phyloP scores from a whole-genome alignment of 2,797 vertebrate genomes.

The Pangasius krempfi region DNA sequence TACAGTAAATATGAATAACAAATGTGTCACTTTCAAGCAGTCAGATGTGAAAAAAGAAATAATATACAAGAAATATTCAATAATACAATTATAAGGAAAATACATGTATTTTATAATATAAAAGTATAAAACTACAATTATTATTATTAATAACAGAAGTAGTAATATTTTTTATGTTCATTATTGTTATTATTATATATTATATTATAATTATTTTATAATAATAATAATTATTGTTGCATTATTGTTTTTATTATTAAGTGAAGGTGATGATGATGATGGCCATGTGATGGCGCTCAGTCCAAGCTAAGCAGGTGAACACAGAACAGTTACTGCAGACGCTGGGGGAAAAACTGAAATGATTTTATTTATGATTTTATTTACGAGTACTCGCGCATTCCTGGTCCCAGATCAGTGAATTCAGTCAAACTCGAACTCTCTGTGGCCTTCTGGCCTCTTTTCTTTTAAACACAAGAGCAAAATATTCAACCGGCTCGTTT shows the following conservation, averaged over 20 bases:
- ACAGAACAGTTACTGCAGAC: not conserved
- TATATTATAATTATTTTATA: not conserved
- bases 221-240: not conserved
- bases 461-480: conserved; percentile 4
- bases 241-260: conserved; percentile 14
- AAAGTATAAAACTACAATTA: not conserved
- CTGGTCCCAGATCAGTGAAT: not conserved
- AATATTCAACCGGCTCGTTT: conserved; percentile 37
- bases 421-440: not conserved
- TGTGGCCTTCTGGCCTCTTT: conserved; percentile 24
- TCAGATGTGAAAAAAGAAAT: too few species aligned
- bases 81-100: not conserved
- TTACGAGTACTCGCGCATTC: not conserved
- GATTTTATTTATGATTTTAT: not conserved
- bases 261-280: not conserved
- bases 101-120: not conserved
- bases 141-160: not conserved
- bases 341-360: not conserved
- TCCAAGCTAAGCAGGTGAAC: conserved; percentile 8
- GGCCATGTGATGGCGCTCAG: conserved; percentile 49
- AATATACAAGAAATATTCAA: not conserved
- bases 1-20: not conserved
- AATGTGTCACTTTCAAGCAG: too few species aligned
- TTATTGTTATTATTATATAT: not conserved
- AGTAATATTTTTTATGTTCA: not conserved